Base-by-base conservation (phyloP, 2,888 invertebrate species). In the Cabera pusaria region DNA sequence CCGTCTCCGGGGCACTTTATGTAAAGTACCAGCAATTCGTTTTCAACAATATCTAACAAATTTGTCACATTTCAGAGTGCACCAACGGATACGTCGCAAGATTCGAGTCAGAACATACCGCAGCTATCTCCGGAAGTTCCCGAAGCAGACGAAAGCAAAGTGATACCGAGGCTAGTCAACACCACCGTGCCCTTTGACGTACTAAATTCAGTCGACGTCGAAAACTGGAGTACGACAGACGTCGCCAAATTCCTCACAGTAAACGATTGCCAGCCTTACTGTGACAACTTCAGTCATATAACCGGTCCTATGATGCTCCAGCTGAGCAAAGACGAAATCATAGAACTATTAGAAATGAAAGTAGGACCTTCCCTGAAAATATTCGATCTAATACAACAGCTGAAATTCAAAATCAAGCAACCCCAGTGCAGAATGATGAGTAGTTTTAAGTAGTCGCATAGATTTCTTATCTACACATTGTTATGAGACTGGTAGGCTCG, bases 351-450 rank as follows among this genome's bases (percentile, higher is more conserved):
- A 10, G 95, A 96, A 56, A 97, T 96, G 92, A 98, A 97, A 90
- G 97, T 98, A 41, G 98, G 98, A 1, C 98, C 98, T 3, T 97
- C 97, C 7, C 80, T 98, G 43, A 98, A 98, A 90, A 97, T 98
- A 62, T 95, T 92, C 70, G 97, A 98, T 87, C 91, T 98, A 52
- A 96, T 98, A 68, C 96, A 97, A 67, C 96, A 97, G 72, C 90
- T 98, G 32, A 97, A 96, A 87, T 93, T 93, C 76, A 95, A 96
- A 90, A 93, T 95, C 48, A 94, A 93, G 77, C 93, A 94, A 46
- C 92, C 93, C 49, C 93, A 93, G 69, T 92, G 93, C 64, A 87
- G 85, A 76, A 54, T 77, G 64, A 49, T 78, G 75, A 40, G 23
- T 29, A 79, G 66, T 36, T 53, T 49, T 51, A 59, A 60, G 40